These are phyloP conservation scores for Synaphobranchus kaupii DNA, from an alignment of 2,797 vertebrate genomes.

Conservation along the genomic window DNA sequence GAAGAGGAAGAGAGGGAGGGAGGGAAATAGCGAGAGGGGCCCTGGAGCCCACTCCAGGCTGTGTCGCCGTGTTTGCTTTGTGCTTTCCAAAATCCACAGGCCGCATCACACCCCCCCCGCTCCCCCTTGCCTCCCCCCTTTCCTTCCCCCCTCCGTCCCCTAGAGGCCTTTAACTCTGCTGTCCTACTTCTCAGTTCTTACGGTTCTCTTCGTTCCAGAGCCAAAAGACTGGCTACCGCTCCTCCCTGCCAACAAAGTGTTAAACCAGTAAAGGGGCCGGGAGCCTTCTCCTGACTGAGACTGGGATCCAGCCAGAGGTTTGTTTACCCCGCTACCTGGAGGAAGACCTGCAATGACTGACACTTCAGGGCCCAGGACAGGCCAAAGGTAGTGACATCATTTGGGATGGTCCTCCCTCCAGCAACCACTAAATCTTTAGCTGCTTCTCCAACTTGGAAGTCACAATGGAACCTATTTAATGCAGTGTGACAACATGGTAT, in stretches of 20 bases:
- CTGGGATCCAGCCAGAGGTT: conserved; percentile 52
- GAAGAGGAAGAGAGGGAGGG: not conserved
- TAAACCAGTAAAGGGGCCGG: conserved; percentile 49
- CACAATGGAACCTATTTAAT: not conserved
- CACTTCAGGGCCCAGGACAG: conserved; percentile 46
- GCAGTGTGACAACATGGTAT: not conserved
- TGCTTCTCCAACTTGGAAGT: not conserved
- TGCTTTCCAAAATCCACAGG: conserved; percentile 53
- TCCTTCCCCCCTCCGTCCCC: conserved; percentile 28
- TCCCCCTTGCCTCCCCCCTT: not conserved
- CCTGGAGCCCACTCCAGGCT: conserved; percentile 60
- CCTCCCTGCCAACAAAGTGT: conserved; percentile 36
- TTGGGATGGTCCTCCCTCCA: conserved; percentile 58
- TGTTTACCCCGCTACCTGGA: conserved; percentile 58
- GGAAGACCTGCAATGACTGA: conserved; percentile 52
- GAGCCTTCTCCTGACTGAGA: conserved; percentile 43
- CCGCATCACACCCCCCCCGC: conserved; percentile 28
- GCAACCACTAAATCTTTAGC: not conserved
- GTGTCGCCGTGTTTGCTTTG: conserved; percentile 52
- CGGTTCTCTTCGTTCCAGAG: conserved; percentile 37
- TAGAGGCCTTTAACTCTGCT: conserved; percentile 44
- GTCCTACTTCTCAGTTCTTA: conserved; percentile 46
- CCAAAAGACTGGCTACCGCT: conserved; percentile 36
- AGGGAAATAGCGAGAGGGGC: conserved; percentile 43
- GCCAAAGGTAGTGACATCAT: conserved; percentile 51